phyloP scores from a whole-genome alignment of 2,797 vertebrate genomes.

The Galago senegalensis region DNA sequence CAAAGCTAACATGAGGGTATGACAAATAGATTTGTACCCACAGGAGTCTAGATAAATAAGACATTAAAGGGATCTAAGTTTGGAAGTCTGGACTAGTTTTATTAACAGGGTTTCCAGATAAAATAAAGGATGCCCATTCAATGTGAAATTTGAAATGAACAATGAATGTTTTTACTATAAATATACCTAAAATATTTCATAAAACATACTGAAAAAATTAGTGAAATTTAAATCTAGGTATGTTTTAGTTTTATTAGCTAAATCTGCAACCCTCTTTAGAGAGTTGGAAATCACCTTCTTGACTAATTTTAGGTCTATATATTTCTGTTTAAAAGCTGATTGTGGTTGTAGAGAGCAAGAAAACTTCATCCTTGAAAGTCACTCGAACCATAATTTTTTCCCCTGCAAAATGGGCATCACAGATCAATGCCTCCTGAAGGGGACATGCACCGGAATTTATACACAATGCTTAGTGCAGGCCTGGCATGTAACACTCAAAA shows the following conservation, averaged over 20 bases:
- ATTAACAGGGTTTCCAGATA: conserved; percentile 37
- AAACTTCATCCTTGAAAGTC: not conserved
- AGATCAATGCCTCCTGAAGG: not conserved
- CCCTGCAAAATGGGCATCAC: not conserved
- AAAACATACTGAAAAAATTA: not conserved
- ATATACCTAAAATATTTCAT: not conserved
- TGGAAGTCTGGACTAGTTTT: not conserved
- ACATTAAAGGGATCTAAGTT: not conserved
- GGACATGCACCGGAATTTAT: not conserved
- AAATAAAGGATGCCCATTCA: conserved; percentile 45
- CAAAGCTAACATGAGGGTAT: not conserved
- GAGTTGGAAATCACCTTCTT: not conserved
- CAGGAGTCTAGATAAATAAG: not conserved
- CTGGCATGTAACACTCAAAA: not conserved
- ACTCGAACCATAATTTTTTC: not conserved
- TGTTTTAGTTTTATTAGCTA: conserved; percentile 38
- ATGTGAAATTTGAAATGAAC: conserved; percentile 52
- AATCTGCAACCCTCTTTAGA: not conserved
- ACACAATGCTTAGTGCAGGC: not conserved
- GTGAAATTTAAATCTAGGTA: conserved; percentile 44
- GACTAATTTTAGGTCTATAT: not conserved
- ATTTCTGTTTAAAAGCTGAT: not conserved
- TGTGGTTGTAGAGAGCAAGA: not conserved
- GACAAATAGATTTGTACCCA: not conserved
- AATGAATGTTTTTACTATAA: conserved; percentile 13